Conservation (phyloP, 2,797 vertebrate species). For the Esox lucius region DNA sequence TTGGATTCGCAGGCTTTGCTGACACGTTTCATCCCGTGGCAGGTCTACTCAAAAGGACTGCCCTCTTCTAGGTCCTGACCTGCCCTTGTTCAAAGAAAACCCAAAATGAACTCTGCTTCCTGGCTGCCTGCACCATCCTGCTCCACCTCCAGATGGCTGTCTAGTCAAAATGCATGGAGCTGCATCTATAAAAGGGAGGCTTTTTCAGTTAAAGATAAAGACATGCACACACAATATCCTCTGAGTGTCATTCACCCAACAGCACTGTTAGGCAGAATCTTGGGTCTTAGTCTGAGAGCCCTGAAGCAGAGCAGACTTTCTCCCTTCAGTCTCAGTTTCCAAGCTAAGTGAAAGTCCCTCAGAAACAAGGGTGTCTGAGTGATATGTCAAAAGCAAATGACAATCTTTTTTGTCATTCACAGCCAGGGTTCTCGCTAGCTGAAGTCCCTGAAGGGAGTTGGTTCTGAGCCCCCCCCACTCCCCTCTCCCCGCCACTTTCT, state of each 20-base stretch:
- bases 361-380: slow-evolving; percentile 64
- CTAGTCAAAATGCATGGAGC: slow-evolving; percentile 49
- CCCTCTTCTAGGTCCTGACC: slow-evolving; percentile 33
- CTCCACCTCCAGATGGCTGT: slow-evolving; percentile 71
- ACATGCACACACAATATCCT: slow-evolving; percentile 26
- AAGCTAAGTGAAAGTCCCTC: slow-evolving; percentile 55
- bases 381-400: slow-evolving; percentile 72
- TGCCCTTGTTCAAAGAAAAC: slow-evolving; percentile 45
- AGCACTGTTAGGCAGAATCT: slow-evolving; percentile 57
- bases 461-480: slow-evolving; percentile 38
- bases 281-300: slow-evolving; percentile 55
- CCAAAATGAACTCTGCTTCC: slow-evolving; percentile 33
- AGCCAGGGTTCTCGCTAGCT: slow-evolving; percentile 61
- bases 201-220: slow-evolving; percentile 3
- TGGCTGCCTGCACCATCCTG: slow-evolving; percentile 8
- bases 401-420: slow-evolving; percentile 73
- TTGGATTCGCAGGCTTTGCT: slow-evolving; percentile 40
- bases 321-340: slow-evolving; percentile 40
- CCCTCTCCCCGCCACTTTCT: slow-evolving; percentile 52
- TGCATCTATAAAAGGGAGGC: not conserved
- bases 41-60: slow-evolving; percentile 37
- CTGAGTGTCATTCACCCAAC: slow-evolving; percentile 64
- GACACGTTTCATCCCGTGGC: slow-evolving; percentile 50
- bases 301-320: slow-evolving; percentile 44
- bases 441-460: slow-evolving; percentile 59